Base-by-base conservation (phyloP, 2,113 vertebrate species). In the Isichthys henryi region DNA sequence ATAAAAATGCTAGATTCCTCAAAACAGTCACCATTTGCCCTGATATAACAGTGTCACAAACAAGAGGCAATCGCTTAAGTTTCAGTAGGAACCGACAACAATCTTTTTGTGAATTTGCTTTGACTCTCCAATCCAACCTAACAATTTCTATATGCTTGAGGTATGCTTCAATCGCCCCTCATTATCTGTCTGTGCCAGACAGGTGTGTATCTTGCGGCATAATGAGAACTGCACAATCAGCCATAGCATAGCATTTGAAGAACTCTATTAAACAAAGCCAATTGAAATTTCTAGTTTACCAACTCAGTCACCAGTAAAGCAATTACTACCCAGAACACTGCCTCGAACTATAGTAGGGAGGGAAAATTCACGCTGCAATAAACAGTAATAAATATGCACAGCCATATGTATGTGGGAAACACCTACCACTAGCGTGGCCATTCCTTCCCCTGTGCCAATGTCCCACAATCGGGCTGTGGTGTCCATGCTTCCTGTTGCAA, bases 401-500 rank as follows among this genome's bases (percentile, higher is more conserved):
- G 5, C 2, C n/a, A 17, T 19, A 53, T 19, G 2, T 43, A 48
- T 49, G n/a, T 62, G 52, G 39, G 88, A 39, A 10, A 52, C 49
- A 95, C 96, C 15, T 93, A 98, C 98, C 2, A 84, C 94, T 56
- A 99, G 91, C 17, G 97, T 97, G 90, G 95, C 94, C 90, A 96
- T 93, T 92, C 97, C 97, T 92, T 97, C 95, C 89, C 98, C 98
- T n/a, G 91, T 97, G 93, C 97, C 95, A 91, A 99, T 93, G 91
- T 98, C 95, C 98, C 98, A 98, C 70, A 99, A 92, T 90, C 96
- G 98, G 90, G 96, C 97, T 0, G 95, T 98, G 70, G 94, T 94
- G 77, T 99, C 98, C 97, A 98, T 97, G 91, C 98, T 99, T 90
- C 98, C 98, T 39, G 98, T 99, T 74, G 97, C 98, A 92, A 99